Base-by-base conservation (phyloP, 2,888 invertebrate species). In the Drosophila eohydei region DNA sequence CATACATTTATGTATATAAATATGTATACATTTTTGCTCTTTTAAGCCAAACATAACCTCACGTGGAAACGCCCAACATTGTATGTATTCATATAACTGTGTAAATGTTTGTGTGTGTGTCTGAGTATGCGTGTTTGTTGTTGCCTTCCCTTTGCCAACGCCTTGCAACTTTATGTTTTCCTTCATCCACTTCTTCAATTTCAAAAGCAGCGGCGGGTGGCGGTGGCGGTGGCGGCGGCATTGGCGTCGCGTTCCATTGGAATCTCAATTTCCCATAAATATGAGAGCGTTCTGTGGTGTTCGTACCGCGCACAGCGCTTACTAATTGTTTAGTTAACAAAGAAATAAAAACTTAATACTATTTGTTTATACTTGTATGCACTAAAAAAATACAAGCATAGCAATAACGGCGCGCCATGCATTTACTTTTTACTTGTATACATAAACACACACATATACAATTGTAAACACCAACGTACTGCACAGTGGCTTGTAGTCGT, bases 11-110 rank as follows among this genome's bases (percentile, higher is more conserved):
- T 66, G 61, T 59, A 62, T 30, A 62, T 21, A 36, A 41, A 63
- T 68, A 64, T 64, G 67, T 72, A 65, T 44, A 54, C 55, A 60
- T 68, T 71, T 68, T 71, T 59, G 57, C 58, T 60, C 48, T 71
- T 84, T 71, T 84, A 52, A 62, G 59, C 68, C 70, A 79, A 78
- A 85, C 83, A 81, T 90, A 86, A 83, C 84, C 86, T 88, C 81
- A 81, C 72, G 78, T 82, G 89, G 88, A 89, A 91, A 90, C 90
- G 90, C 91, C 91, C 90, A 88, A 88, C 77, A 83, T 77, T 88
- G 73, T 56, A 60, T 66, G 62, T 62, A 57, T 52, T 44, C 60
- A 16, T 14, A 21, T 54, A 54, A 14, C 43, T 74, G 50, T 59
- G 26, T 44, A 30, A 48, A 16, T 59, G 40, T 50, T 0, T 74